A percentile compares a stretch with the other conserved stretches of the same genome.
Conservation (phyloP, 2,888 invertebrate genomes). For the Cistogaster globosa region DNA sequence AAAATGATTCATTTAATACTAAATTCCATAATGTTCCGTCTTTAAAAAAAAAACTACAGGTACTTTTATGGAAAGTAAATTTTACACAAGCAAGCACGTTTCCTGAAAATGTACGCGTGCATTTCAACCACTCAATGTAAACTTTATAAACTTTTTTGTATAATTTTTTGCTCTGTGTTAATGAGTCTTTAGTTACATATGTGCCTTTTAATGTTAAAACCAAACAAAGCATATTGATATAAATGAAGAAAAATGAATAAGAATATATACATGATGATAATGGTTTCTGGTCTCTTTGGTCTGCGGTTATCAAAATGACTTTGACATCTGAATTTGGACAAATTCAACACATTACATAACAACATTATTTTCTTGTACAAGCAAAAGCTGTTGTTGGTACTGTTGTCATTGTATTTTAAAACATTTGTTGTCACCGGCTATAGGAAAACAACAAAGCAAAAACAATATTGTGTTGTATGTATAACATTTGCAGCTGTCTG, state of each 20-base stretch:
- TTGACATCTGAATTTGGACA: slow-evolving; percentile 69
- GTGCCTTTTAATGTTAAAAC: background rate
- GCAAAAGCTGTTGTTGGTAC: slow-evolving; percentile 11
- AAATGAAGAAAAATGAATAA: background rate
- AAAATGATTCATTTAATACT: no score
- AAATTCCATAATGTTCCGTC: no score
- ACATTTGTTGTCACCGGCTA: slow-evolving; percentile 40
- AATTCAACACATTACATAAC: slow-evolving; percentile 57
- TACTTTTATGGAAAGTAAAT: no score
- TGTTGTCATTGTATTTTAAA: background rate
- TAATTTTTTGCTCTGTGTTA: background rate
- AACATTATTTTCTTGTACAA: slow-evolving; percentile 23
- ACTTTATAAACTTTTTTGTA: background rate
- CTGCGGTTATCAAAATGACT: slow-evolving; percentile 67
- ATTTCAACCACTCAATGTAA: background rate
- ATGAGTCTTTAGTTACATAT: background rate
- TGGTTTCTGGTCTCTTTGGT: slow-evolving; percentile 60
- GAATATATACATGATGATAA: slow-evolving; percentile 32
- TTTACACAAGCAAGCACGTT: no score
- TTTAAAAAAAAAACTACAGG: no score
- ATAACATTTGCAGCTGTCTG: slow-evolving; percentile 1
- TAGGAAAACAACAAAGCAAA: slow-evolving; percentile 21
- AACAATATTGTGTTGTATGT: background rate
- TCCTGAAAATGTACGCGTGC: no score
- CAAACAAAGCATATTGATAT: background rate